Conservation (phyloP, 2,888 invertebrate species). For the Nomada lathburiana region DNA sequence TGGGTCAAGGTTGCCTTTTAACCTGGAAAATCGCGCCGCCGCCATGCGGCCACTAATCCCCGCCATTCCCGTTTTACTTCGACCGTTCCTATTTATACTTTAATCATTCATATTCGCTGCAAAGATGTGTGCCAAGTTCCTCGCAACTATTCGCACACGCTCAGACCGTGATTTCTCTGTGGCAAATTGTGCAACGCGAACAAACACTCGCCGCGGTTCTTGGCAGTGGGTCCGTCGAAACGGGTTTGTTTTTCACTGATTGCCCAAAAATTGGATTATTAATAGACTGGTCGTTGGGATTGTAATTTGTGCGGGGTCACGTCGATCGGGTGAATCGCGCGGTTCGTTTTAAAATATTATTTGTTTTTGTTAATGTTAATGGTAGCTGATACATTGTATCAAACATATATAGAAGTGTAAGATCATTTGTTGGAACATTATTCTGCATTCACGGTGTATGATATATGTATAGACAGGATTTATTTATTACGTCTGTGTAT, state of each 20-base stretch:
- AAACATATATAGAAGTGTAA: too few species aligned
- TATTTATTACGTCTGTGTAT: too few species aligned
- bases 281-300: slow-evolving; percentile 1
- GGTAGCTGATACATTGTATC: too few species aligned
- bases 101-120: slow-evolving; percentile 30
- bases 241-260: slow-evolving; percentile 1
- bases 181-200: slow-evolving; percentile 37
- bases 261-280: slow-evolving; percentile 16
- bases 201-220: neutral
- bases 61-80: slow-evolving; percentile 3
- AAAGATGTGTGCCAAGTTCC: slow-evolving; percentile 16
- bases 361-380: too few species aligned
- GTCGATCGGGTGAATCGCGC: too few species aligned
- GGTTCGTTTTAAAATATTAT: neutral
- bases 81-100: slow-evolving; percentile 28
- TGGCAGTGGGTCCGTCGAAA: slow-evolving; percentile 33
- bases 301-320: neutral
- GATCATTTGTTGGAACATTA: too few species aligned
- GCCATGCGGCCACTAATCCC: slow-evolving; percentile 17
- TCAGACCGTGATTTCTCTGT: neutral
- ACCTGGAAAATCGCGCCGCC: slow-evolving; percentile 46
- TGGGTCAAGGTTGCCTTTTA: slow-evolving; percentile 74
- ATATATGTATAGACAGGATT: too few species aligned
- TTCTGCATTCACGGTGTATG: too few species aligned
- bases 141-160: neutral